A percentile compares a stretch with the other conserved stretches of the same genome.
Conservation (phyloP, 2,888 invertebrate genomes). For the Dioctria rufipes region DNA sequence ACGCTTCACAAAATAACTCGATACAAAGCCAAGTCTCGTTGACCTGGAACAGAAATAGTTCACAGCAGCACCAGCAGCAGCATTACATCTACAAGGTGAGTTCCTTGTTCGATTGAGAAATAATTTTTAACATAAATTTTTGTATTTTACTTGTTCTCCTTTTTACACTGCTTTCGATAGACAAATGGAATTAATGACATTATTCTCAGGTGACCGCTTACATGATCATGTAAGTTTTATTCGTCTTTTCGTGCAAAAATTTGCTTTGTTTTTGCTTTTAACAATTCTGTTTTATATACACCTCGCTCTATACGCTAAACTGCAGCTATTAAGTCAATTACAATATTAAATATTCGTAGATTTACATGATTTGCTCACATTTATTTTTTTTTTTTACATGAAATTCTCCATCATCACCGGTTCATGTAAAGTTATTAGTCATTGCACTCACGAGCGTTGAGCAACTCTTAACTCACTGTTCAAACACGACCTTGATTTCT, state of each 20-base stretch:
- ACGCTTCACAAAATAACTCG: conserved; percentile 44
- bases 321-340: too few species aligned
- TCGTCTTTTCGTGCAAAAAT: background rate
- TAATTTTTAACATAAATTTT: background rate
- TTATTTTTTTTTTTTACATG: too few species aligned
- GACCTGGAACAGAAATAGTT: conserved; percentile 55
- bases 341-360: too few species aligned
- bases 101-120: background rate
- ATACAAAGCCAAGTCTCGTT: conserved; percentile 52
- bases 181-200: conserved; percentile 48
- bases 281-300: too few species aligned
- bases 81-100: conserved; percentile 61
- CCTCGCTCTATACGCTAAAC: too few species aligned
- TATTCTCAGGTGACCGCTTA: conserved; percentile 39
- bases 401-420: too few species aligned
- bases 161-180: conserved; percentile 31
- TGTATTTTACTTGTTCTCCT: background rate
- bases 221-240: conserved; percentile 41
- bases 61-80: conserved; percentile 59
- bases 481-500: too few species aligned
- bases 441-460: too few species aligned
- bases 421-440: too few species aligned
- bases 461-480: too few species aligned
- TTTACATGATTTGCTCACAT: too few species aligned
- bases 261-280: background rate